Base-by-base conservation (phyloP, 2,797 vertebrate genomes). In the Gymnothorax reevesii region DNA sequence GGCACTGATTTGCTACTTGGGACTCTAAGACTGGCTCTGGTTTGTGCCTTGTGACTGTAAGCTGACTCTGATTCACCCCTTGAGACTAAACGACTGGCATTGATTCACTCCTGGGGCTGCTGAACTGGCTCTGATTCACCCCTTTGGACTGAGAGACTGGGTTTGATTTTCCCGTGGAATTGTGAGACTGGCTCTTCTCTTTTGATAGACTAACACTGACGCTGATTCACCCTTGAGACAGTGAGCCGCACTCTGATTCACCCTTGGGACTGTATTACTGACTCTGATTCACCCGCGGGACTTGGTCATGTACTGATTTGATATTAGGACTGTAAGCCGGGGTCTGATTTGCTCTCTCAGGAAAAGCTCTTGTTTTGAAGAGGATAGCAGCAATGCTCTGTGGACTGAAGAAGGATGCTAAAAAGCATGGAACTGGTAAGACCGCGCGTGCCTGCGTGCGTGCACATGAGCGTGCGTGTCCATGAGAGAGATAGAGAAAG, bases 331-430 rank as follows among this genome's bases (percentile, higher is more conserved):
- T 42, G 27, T 75, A 75, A 75, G 13, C 71, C 25, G 8, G 71
- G 27, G 5, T 75, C 25, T 75, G 71, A 75, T 75, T 33, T 3
- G 13, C 20, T 7, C 49, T 22, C 42, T 49, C 15, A 49, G 33
- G 4, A 42, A 22, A 42, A 77, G 49, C 12, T 4, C 27, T 42
- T 75, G 71, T 33, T 20, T 17, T 79, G 75, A 22, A 54, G 42
- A 82, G 85, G 85, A 25, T 66, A n/a, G 86, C 64, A 87, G 86
- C 59, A 82, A 87, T 87, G 86, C 82, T 87, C 27, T 87, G 86
- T 83, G 86, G 82, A 69, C 69, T 87, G 66, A 87, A 82, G 69
- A 87, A 82, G 33, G 86, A 87, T 27, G 86, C 75, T 55, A 87
- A 87, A 55, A 87, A 75, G 10, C 71, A 83, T 55, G 83, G 17